Base-by-base conservation (phyloP, 2,888 invertebrate genomes). In the Lysandra coridon region DNA sequence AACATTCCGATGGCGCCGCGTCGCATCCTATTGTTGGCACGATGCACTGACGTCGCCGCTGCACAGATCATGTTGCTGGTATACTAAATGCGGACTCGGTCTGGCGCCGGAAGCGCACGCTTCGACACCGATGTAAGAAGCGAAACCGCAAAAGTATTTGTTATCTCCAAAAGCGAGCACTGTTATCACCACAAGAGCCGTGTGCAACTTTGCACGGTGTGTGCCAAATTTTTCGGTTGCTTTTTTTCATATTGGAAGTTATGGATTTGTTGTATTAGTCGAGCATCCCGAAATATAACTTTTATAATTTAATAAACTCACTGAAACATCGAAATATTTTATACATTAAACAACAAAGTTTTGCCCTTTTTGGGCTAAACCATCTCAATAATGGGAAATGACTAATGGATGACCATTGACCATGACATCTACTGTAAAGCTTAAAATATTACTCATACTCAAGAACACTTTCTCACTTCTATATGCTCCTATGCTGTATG, bases 41-140 rank as follows among this genome's bases (percentile, higher is more conserved):
- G 86, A 85, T 90, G 90, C 90, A 91, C 85, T 87, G 85, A 81
- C 86, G 86, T 82, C 85, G 82, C 83, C 84, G 84, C 84, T 83
- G 84, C 86, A 84, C 83, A 85, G 84, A 92, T 92, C 92, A 89
- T 89, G 90, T 92, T 92, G 90, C 92, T 49, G 53, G 62, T 62
- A 73, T 86, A 87, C 92, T 93, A 93, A 91, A 93, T 89, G 88
- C 86, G 90, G 90, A 89, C 87, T 84, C 87, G 85, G 85, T 87
- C 87, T 87, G 86, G 85, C 88, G 87, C 88, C 91, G 90, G 86
- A 92, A 91, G 91, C 90, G 91, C 91, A 90, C 33, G 69, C 69
- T 33, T 69, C 14, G 69, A 69, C 69, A 69, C 14, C 5, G 14
- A 33, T 69, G 33, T 37, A 69, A 69, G 14, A 69, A 69, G 33